These are phyloP conservation scores for Dufourea novaeangliae DNA, from an alignment of 1,140 invertebrate species.

Conservation along the genomic window DNA sequence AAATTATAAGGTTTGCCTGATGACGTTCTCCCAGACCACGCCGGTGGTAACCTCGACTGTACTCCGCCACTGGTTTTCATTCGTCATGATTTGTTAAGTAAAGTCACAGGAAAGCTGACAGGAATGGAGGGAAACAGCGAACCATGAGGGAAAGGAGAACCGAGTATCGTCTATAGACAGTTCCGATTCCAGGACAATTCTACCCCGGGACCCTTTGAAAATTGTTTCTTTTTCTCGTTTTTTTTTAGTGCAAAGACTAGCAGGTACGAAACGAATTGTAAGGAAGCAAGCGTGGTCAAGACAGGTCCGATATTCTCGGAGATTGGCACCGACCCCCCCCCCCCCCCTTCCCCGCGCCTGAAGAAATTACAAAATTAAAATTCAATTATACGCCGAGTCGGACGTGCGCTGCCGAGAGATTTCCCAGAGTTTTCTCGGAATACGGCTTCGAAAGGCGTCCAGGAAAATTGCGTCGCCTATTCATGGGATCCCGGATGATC, in stretches of 20 bases:
- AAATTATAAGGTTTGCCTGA: slow-evolving; percentile 81
- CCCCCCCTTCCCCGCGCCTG: no score
- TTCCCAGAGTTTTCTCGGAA: slow-evolving; percentile 57
- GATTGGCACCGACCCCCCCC: slow-evolving; percentile 58
- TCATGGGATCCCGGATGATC: slow-evolving; percentile 65
- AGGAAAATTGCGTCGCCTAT: slow-evolving; percentile 67
- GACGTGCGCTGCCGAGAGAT: slow-evolving; percentile 56
- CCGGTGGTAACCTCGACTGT: slow-evolving; percentile 53
- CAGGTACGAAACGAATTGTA: slow-evolving; percentile 29
- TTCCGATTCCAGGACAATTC: neutral
- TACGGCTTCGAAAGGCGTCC: slow-evolving; percentile 61
- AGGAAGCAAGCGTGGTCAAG: slow-evolving; percentile 46
- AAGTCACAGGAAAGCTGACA: slow-evolving; percentile 51
- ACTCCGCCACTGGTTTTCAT: slow-evolving; percentile 58
- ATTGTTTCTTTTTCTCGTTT: neutral
- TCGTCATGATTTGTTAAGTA: slow-evolving; percentile 63
- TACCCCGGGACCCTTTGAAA: neutral
- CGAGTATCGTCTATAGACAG: neutral
- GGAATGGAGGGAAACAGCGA: neutral
- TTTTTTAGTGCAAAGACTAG: neutral
- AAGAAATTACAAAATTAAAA: slow-evolving; percentile 72
- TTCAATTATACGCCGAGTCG: slow-evolving; percentile 67
- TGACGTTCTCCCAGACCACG: slow-evolving; percentile 72
- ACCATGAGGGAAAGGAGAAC: neutral
- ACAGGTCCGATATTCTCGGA: slow-evolving; percentile 65